phyloP scores from a whole-genome alignment of 2,113 vertebrate species.

The Serilophus lunatus region DNA sequence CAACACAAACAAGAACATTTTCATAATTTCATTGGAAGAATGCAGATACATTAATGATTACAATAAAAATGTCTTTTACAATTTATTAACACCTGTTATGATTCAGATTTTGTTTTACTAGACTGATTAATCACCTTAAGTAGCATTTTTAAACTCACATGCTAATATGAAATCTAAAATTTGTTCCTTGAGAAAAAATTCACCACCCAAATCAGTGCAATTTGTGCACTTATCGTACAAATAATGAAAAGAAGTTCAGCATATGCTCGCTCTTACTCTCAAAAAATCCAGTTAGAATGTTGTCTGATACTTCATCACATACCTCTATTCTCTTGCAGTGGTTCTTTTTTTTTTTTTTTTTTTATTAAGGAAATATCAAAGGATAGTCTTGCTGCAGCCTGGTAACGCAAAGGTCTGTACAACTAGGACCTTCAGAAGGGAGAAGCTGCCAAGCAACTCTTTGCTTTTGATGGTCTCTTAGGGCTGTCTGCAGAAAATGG shows the following conservation, averaged over 20 bases:
- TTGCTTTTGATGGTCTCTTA: background rate
- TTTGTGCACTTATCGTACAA: background rate
- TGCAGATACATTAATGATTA: background rate
- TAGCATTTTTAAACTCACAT: background rate
- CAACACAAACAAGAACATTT: background rate
- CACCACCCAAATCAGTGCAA: background rate
- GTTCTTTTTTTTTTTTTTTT: background rate
- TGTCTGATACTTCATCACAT: background rate
- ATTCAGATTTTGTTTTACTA: background rate
- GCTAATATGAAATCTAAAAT: background rate
- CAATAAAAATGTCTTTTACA: background rate
- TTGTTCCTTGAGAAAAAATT: background rate
- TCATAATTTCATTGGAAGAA: background rate
- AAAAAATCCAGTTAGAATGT: background rate
- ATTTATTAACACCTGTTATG: background rate
- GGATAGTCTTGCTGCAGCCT: background rate
- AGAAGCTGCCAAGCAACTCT: background rate
- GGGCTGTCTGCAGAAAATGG: conserved; percentile 28
- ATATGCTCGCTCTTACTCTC: background rate
- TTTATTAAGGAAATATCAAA: background rate
- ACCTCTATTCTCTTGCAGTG: background rate
- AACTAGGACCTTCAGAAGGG: conserved; percentile 9
- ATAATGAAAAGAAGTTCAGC: background rate
- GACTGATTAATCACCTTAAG: background rate
- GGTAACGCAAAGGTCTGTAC: background rate